These are phyloP conservation scores for Calliphora vomitoria DNA, from an alignment of 2,888 invertebrate genomes.

Conservation along the genomic window DNA sequence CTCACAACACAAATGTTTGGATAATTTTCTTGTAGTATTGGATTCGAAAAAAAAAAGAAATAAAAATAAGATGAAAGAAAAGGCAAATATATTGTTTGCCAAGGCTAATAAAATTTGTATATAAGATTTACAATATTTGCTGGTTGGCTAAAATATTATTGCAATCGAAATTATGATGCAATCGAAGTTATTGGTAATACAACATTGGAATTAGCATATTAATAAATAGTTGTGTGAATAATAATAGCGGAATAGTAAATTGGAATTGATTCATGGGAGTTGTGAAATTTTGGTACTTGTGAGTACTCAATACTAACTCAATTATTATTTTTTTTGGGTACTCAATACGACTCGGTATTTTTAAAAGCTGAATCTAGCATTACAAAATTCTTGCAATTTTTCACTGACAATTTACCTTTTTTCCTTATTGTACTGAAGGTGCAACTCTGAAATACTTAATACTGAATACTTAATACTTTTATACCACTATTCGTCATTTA, in stretches of 20 bases:
- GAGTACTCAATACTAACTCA: no score
- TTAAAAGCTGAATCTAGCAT: no score
- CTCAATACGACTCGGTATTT: no score
- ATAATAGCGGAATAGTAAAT: neutral
- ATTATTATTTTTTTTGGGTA: no score
- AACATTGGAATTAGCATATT: neutral
- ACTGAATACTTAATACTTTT: no score
- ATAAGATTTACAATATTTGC: constrained; percentile 31
- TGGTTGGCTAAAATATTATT: constrained; percentile 1
- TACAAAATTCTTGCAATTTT: no score
- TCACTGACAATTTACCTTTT: no score
- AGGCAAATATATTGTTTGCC: constrained; percentile 17
- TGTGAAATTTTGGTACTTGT: no score
- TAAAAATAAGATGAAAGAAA: neutral
- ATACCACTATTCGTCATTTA: no score
- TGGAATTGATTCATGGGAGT: no score
- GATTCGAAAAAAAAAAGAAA: neutral
- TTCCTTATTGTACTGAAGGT: no score
- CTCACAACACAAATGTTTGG: constrained; percentile 19
- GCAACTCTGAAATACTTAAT: no score
- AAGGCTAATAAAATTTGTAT: constrained; percentile 41
- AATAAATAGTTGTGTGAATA: neutral
- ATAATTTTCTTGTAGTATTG: neutral
- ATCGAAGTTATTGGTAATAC: constrained; percentile 5
- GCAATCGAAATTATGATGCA: constrained; percentile 20